These are phyloP conservation scores for Parazoanthus swiftii DNA, from an alignment of 92 coral and sea anemone genomes.

Conservation along the genomic window DNA sequence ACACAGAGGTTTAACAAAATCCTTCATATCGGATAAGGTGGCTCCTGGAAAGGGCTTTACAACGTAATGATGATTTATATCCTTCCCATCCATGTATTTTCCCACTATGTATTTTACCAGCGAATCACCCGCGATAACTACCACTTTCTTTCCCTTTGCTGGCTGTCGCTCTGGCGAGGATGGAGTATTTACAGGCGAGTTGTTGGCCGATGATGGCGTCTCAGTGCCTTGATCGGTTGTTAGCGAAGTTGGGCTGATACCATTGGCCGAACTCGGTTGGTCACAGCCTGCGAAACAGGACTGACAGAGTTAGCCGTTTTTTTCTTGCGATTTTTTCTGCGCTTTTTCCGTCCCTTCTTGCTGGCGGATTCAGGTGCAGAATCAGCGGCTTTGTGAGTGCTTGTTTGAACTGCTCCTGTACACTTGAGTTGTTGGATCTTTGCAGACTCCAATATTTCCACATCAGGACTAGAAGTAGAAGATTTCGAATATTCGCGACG, in stretches of 20 bases:
- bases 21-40: too few species aligned
- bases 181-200: constrained; percentile 4
- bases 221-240: constrained; percentile 15
- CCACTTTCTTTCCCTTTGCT: too few species aligned
- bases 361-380: not conserved
- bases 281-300: constrained; percentile 21
- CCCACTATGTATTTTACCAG: too few species aligned
- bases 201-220: constrained; percentile 24
- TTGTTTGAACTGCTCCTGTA: constrained; percentile 27
- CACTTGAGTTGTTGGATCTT: constrained; percentile 26
- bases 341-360: constrained; percentile 36
- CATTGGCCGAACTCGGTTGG: constrained; percentile 18
- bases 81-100: too few species aligned
- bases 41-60: too few species aligned
- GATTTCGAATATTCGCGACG: constrained; percentile 24
- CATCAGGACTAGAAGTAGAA: constrained; percentile 9
- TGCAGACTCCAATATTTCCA: constrained; percentile 26
- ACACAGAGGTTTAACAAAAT: too few species aligned
- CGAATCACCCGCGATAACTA: too few species aligned
- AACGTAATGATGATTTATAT: too few species aligned
- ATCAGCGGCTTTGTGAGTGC: constrained; percentile 16
- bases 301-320: constrained; percentile 26
- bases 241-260: constrained; percentile 9
- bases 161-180: too few species aligned
- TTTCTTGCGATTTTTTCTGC: not conserved